phyloP scores from a whole-genome alignment of 2,888 invertebrate genomes.

The Acanthosepion pharaonis region DNA sequence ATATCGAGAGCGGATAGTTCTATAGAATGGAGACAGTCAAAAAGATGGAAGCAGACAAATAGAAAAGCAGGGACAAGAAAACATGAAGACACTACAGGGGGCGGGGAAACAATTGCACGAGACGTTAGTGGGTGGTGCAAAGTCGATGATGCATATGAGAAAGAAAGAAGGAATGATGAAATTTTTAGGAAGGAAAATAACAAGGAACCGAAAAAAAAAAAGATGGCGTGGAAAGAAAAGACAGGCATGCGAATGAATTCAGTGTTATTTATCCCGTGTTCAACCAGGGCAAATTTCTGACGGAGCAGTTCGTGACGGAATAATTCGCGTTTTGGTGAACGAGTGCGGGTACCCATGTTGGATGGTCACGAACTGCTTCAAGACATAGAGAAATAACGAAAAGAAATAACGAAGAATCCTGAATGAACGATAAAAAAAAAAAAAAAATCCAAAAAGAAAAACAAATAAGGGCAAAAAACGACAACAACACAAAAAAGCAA shows the following conservation, averaged over 20 bases:
- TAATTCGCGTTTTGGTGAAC: neutral
- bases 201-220: neutral
- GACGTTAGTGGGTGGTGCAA: neutral
- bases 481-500: neutral
- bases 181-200: neutral
- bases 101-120: neutral
- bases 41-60: no score
- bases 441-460: neutral
- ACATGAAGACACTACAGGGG: neutral
- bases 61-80: no score
- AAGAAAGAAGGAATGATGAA: neutral
- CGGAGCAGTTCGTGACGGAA: slow-evolving; percentile 17
- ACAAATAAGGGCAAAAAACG: neutral
- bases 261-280: neutral
- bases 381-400: neutral
- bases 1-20: neutral
- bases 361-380: slow-evolving; percentile 11
- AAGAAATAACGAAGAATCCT: neutral
- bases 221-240: neutral
- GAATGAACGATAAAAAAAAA: neutral
- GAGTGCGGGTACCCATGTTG: neutral
- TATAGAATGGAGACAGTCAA: no score
- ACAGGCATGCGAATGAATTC: neutral
- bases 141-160: no score
- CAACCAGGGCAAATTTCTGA: neutral